Conservation (phyloP, 37 sponge, comb jelly and placozoan genomes). For the Amphimedon queenslandica region DNA sequence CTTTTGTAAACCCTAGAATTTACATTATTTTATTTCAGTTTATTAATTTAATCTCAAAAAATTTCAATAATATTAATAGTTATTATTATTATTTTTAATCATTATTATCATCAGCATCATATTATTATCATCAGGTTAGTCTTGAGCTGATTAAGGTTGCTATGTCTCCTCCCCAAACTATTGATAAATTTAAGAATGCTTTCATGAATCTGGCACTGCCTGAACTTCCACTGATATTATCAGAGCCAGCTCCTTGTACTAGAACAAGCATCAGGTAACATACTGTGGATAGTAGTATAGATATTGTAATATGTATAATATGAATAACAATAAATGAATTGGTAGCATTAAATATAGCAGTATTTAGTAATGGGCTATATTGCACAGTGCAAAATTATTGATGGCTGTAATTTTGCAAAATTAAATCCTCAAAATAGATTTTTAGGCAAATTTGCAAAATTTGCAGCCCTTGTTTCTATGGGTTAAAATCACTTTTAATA, state of each 20-base stretch:
- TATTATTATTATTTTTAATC: not conserved
- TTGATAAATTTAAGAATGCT: slow-evolving; percentile 73
- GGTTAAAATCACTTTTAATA: too few species aligned
- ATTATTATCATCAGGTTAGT: slow-evolving; percentile 63
- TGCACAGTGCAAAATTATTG: not conserved
- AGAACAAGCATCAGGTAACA: slow-evolving; percentile 58
- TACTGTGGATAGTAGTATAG: not conserved
- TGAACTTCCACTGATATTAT: slow-evolving; percentile 49
- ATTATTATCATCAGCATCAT: too few species aligned
- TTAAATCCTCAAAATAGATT: too few species aligned
- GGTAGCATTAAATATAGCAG: too few species aligned
- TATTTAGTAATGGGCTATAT: too few species aligned
- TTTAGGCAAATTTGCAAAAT: too few species aligned
- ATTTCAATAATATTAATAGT: not conserved
- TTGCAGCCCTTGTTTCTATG: too few species aligned
- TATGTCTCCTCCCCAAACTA: slow-evolving; percentile 37
- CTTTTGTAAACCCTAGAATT: not conserved
- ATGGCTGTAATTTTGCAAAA: too few species aligned
- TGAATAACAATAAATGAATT: too few species aligned
- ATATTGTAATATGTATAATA: not conserved
- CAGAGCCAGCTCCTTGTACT: slow-evolving; percentile 82
- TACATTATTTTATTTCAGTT: not conserved
- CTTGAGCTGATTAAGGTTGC: slow-evolving; percentile 94
- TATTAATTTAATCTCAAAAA: too few species aligned
- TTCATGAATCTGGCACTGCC: slow-evolving; percentile 95